phyloP scores from a whole-genome alignment of 2,888 invertebrate species.

The Sarcophaga variegata region DNA sequence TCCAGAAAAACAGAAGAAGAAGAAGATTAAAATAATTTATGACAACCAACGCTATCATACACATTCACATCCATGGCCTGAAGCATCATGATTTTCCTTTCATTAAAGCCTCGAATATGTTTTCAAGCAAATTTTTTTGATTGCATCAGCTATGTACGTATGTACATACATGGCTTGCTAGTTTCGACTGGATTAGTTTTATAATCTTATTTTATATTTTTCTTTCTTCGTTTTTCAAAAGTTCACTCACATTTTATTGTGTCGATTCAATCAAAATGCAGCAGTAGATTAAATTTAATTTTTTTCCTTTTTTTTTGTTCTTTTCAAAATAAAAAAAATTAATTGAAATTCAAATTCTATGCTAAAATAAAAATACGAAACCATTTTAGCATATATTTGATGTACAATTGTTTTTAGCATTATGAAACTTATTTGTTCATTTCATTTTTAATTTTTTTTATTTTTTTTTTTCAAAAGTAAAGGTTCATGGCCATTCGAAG shows the following conservation, averaged over 20 bases:
- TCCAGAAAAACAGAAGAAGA: no score
- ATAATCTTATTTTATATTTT: not conserved
- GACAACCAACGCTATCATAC: no score
- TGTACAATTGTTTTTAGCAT: constrained; percentile 12
- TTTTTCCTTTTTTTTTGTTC: no score
- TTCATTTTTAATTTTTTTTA: not conserved
- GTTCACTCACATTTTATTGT: constrained; percentile 55
- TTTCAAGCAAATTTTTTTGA: not conserved
- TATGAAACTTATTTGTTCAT: no score
- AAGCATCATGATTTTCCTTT: no score
- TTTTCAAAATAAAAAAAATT: not conserved
- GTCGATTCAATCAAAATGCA: constrained; percentile 46
- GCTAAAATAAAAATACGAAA: constrained; percentile 1
- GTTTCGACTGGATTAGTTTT: not conserved
- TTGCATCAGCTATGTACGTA: constrained; percentile 13
- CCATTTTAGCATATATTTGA: not conserved
- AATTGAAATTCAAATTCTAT: constrained; percentile 60
- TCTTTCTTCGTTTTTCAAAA: constrained; percentile 21
- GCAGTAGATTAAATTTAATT: not conserved
- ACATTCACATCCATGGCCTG: no score
- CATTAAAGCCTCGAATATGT: no score
- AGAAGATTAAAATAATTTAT: no score
- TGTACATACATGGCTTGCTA: not conserved
- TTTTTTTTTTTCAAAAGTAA: constrained; percentile 25
- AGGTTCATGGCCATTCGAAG: constrained; percentile 57